Base-by-base conservation (phyloP, 2,797 vertebrate species). In the Spinus olivaceus region DNA sequence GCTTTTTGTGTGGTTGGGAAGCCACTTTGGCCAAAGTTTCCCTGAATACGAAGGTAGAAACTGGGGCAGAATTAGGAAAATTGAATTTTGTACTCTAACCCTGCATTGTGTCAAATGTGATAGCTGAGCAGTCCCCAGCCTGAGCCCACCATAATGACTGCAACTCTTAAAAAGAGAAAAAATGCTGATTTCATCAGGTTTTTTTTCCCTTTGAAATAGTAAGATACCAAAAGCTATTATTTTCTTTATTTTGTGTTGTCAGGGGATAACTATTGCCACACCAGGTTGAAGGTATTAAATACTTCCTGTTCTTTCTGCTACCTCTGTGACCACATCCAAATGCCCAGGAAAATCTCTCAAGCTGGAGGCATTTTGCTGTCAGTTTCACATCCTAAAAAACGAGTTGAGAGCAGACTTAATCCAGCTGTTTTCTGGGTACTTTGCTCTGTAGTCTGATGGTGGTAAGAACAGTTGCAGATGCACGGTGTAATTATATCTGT, bases 391-490 rank as follows among this genome's bases (percentile, higher is more conserved):
- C 83, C 76, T 92, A 94, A 84, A 95, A 89, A 82, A 44, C 0
- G 12, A 96, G 65, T 76, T 87, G 88, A 92, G 27, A 88, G 42
- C 28, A 76, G 72, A 90, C 61, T 94, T 82, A 88, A 88, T 89
- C 81, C 95, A 95, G 93, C 90, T 97, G 94, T 64, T 95, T 92
- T 88, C 72, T 71, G 86, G 27, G 33, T 85, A 25, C 57, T 92
- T 88, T 86, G 77, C 78, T 88, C 16, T 74, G 51, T 22, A 86
- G 74, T 94, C 69, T 92, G 85, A 93, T 94, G 95, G 91, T 77
- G 87, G 81, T 72, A 80, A 80, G 88, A 97, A 91, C 80, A 93
- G 80, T 96, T 96, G 67, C 93, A 97, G 96, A 96, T 97, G 96
- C 35, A 0, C 85, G 72, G 46, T 83, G 66, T 92, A 95, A 96